Base-by-base conservation (phyloP, 2,888 invertebrate species). In the Tetragonisca angustula region DNA sequence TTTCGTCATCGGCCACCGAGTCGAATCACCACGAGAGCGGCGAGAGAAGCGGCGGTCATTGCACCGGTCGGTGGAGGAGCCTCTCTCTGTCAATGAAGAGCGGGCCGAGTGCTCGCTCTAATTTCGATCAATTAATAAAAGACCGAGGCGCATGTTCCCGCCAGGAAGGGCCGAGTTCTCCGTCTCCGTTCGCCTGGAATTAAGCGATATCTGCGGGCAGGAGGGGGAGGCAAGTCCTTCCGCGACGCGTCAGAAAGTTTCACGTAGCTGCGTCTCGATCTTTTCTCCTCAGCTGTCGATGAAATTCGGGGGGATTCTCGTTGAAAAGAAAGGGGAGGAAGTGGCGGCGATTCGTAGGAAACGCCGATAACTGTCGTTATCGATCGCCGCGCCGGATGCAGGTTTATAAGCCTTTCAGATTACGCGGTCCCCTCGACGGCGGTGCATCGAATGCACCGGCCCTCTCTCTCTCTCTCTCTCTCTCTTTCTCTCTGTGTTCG, bases 91-190 rank as follows among this genome's bases (percentile, higher is more conserved):
- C 92, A 92, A 92, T 92, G 91, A 92, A 90, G 43, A 43, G 89
- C 89, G 83, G 84, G 83, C 90, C 88, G 86, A 90, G 89, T 87
- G 92, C 89, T 90, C 92, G 90, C 90, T 91, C 92, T 92, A 92
- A 94, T 94, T 93, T 92, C 93, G 92, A 94, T 94, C 93, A 94
- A 94, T 94, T 94, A 94, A 93, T 92, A 90, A 91, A 88, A 89
- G 88, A 79, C 89, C 43, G 85, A 71, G 85, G 84, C 84, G 84
- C 84, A 43, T 74, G 81, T 71, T 27, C 78, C 85, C 84, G 76
- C 82, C 82, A 86, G 86, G 81, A 87, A 89, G 87, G 84, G 85
- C 79, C 71, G 76, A 52, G 64, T 32, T 32, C 72, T 74, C 69
- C 68, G 82, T 76, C 84, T 87, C 76, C 82, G 81, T 86, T 84